Evolutionary conservation across 2,888 invertebrate genomes (phyloP).

Genomic region (Cylindroiulus punctatus): DNA sequence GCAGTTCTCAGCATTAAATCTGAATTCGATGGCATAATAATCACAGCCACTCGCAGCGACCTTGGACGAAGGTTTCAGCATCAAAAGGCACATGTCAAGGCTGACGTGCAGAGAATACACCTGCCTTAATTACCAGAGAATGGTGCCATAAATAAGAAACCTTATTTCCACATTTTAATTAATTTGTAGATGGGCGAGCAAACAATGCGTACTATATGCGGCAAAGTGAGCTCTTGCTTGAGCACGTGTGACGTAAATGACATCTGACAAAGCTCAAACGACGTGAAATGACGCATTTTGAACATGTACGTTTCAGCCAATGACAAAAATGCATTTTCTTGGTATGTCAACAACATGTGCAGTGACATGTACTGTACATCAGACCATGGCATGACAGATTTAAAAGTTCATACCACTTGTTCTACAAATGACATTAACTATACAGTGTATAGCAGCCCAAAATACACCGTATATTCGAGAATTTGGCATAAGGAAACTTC

Average conservation of each 20-base stretch:
- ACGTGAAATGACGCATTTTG: too few species aligned
- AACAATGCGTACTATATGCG: background rate
- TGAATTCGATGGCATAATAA: background rate
- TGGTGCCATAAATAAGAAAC: slow-evolving; percentile 33
- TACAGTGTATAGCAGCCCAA: too few species aligned
- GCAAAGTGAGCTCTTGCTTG: background rate
- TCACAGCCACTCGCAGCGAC: background rate
- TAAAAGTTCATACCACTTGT: too few species aligned
- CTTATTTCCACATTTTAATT: slow-evolving; percentile 34
- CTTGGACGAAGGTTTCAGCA: background rate
- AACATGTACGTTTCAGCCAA: too few species aligned
- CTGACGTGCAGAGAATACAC: slow-evolving; percentile 16
- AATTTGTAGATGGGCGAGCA: background rate
- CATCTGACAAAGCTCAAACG: too few species aligned
- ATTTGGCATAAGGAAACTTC: too few species aligned
- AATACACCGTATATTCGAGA: too few species aligned
- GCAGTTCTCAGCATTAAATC: background rate
- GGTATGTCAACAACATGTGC: too few species aligned
- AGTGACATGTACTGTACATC: too few species aligned
- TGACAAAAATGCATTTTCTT: too few species aligned
- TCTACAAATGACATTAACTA: too few species aligned
- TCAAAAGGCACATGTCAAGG: slow-evolving; percentile 12
- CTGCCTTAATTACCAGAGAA: background rate
- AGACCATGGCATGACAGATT: too few species aligned
- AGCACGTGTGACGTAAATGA: background rate